phyloP scores from a whole-genome alignment of 1,140 invertebrate genomes.

The Neodiprion virginianus region DNA sequence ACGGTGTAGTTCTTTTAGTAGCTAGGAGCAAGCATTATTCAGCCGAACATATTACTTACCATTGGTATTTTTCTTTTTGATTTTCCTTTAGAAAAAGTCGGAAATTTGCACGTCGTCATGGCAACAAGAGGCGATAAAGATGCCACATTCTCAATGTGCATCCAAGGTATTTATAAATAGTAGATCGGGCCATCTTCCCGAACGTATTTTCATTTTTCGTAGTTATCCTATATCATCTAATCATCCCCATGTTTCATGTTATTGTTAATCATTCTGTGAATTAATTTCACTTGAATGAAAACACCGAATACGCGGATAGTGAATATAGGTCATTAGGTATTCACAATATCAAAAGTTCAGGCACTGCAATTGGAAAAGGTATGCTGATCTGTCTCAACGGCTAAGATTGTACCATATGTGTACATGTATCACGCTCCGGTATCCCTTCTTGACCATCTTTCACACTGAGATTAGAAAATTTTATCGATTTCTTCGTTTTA shows the following conservation, averaged over 20 bases:
- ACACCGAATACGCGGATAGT: too few relatives aligned
- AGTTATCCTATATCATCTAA: neutral
- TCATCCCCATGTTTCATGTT: neutral
- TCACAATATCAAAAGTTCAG: too few relatives aligned
- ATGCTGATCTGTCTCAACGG: too few relatives aligned
- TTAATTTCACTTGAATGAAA: neutral
- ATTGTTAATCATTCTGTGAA: neutral
- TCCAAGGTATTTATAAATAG: constrained; percentile 27
- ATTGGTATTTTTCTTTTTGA: neutral
- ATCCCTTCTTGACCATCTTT: too few relatives aligned
- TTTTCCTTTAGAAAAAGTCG: constrained; percentile 47
- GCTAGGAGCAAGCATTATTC: neutral
- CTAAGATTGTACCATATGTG: too few relatives aligned
- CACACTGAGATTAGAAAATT: too few relatives aligned
- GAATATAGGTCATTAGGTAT: too few relatives aligned
- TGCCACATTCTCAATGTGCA: constrained; percentile 23
- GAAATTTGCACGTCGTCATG: constrained; percentile 52
- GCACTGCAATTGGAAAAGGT: too few relatives aligned
- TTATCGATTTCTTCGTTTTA: too few relatives aligned
- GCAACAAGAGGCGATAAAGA: constrained; percentile 53
- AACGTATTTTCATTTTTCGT: neutral
- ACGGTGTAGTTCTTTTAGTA: neutral
- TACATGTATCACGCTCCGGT: too few relatives aligned
- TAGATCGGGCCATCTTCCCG: neutral
- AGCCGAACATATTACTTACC: constrained; percentile 2